Base-by-base conservation (phyloP, 2,797 vertebrate genomes). In the Enteromius radiatus region DNA sequence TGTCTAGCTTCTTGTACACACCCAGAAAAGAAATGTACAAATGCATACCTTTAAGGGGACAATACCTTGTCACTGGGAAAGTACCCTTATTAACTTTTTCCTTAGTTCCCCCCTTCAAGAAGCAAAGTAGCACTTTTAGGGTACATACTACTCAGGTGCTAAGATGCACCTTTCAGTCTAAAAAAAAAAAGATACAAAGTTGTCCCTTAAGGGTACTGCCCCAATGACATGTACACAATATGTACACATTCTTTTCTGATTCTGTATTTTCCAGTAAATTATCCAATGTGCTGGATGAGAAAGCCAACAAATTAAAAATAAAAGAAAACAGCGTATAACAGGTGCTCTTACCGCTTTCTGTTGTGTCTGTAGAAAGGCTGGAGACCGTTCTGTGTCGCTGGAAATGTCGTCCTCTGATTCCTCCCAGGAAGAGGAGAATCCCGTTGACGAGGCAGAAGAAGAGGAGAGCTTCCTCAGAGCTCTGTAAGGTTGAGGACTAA, bases 391-490 rank as follows among this genome's bases (percentile, higher is more conserved):
- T 0, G 97, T 95, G 74, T 99, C 98, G 0, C 98, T 99, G 90
- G 97, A 98, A 73, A 98, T 95, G 84, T 99, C 98, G 69, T 99
- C 98, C 88, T 99, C 98, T 0, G 98, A 99, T 88, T 99, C 98
- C 67, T 99, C 98, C 93, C 96, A 99, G 69, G 98, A 99, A 0
- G 98, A 99, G 67, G 97, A 99, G 92, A 99, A 99, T 28, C 98
- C 98, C 0, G 98, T 97, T 8, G 98, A 99, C 74, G 98, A 99
- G 7, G 97, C 95, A 0, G 98, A 99, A n/a, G 98, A 99, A 0
- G 98, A 99, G 0, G 98, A 99, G 83, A 98, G 94, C 89, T 99
- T 99, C 88, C 98, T 93, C 80, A 96, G 87, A 0, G 94, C 92
- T 84, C 94, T 90, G 65, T 15, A 87, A 63, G 93, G 83, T 1